These are phyloP conservation scores for Gonatopus flavifemur DNA, from an alignment of 1,140 invertebrate species.

Conservation along the genomic window DNA sequence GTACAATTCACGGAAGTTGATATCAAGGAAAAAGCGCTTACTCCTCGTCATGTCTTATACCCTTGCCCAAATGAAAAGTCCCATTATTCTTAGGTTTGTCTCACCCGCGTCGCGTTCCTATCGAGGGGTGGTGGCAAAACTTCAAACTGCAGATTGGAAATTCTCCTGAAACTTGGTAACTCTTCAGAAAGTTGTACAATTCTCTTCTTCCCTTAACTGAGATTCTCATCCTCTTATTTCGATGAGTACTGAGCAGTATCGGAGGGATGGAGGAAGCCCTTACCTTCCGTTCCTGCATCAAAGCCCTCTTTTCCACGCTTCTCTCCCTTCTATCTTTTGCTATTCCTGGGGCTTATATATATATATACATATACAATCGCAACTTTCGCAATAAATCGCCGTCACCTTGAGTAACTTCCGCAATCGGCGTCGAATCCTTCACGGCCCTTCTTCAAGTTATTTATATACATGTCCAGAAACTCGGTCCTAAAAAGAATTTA, in stretches of 20 bases:
- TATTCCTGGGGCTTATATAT: slow-evolving; percentile 19
- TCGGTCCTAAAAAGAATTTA: too few species aligned
- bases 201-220: too few species aligned
- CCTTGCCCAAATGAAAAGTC: too few species aligned
- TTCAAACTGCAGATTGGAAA: slow-evolving; percentile 35
- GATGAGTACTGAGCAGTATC: too few species aligned
- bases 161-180: slow-evolving; percentile 13
- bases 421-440: slow-evolving; percentile 23
- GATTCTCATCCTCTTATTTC: too few species aligned
- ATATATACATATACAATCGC: slow-evolving; percentile 23
- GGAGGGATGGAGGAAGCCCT: too few species aligned
- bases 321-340: too few species aligned
- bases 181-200: slow-evolving; percentile 5
- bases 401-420: slow-evolving; percentile 28
- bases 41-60: too few species aligned
- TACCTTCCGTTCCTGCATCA: too few species aligned
- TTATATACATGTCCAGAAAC: slow-evolving; percentile 6
- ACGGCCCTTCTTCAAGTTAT: slow-evolving; percentile 9
- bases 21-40: too few species aligned
- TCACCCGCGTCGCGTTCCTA: neutral
- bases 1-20: too few species aligned
- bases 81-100: slow-evolving; percentile 18
- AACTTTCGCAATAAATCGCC: slow-evolving; percentile 32
- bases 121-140: slow-evolving; percentile 15
- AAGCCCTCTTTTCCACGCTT: neutral